Evolutionary conservation across 2,888 invertebrate genomes (phyloP).

Genomic region (Epicampocera succincta): DNA sequence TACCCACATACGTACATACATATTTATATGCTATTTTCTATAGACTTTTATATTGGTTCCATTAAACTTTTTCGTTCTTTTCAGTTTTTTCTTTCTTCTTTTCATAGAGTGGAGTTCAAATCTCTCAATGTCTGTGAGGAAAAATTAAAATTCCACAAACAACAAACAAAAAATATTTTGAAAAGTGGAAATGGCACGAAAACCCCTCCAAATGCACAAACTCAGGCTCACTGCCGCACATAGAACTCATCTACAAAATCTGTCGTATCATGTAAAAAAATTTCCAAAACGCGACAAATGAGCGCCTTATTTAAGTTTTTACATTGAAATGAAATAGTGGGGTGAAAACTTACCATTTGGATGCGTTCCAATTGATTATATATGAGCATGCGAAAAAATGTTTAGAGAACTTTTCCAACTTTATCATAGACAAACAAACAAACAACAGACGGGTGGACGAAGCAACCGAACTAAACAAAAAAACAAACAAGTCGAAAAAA

Average conservation of each 20-base stretch:
- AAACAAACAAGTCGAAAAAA: constrained; percentile 35
- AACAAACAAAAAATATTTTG: constrained; percentile 38
- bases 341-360: constrained; percentile 75
- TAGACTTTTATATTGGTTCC: constrained; percentile 72
- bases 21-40: constrained; percentile 48
- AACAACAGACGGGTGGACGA: constrained; percentile 27
- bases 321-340: constrained; percentile 73
- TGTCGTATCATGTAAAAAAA: constrained; percentile 68
- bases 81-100: constrained; percentile 50
- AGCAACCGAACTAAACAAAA: constrained; percentile 50
- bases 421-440: constrained; percentile 42
- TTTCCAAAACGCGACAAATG: constrained; percentile 73
- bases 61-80: constrained; percentile 73
- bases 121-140: constrained; percentile 44
- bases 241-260: constrained; percentile 44
- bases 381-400: constrained; percentile 28
- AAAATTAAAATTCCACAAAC: constrained; percentile 63
- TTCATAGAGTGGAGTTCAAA: constrained; percentile 36
- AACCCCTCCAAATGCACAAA: constrained; percentile 20
- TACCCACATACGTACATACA: constrained; percentile 25
- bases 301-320: constrained; percentile 65
- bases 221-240: constrained; percentile 2
- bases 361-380: constrained; percentile 75
- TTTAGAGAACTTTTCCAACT: constrained; percentile 57
- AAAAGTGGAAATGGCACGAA: constrained; percentile 29